Evolutionary conservation across 2,113 vertebrate species (phyloP).

Genomic region (Loxodonta africana): DNA sequence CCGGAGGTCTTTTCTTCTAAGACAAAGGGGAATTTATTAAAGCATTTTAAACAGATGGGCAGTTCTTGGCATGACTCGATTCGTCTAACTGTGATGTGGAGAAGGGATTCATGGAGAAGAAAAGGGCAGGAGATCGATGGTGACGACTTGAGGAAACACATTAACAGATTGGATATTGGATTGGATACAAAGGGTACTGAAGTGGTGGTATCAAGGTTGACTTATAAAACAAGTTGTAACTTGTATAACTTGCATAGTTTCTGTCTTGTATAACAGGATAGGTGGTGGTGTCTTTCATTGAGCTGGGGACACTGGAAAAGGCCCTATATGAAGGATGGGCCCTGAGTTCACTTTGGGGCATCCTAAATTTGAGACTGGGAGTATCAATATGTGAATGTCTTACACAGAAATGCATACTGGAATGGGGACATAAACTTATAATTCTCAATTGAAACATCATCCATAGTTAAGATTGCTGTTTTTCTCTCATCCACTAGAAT

Average conservation of each 20-base stretch:
- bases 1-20: background rate
- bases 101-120: background rate
- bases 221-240: no score
- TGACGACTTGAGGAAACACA: background rate
- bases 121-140: background rate
- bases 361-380: background rate
- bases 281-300: background rate
- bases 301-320: background rate
- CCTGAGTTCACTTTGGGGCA: background rate
- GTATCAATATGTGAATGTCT: background rate
- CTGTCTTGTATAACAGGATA: background rate
- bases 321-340: background rate
- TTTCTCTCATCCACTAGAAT: background rate
- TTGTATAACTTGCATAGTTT: no score
- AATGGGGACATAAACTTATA: background rate
- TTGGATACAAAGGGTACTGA: background rate
- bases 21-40: background rate
- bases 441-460: background rate
- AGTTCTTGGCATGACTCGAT: background rate
- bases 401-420: background rate
- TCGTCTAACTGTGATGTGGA: background rate
- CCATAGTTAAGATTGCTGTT: background rate
- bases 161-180: background rate
- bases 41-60: background rate
- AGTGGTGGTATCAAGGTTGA: background rate